Evolutionary conservation across 2,888 invertebrate species (phyloP).

Genomic region (Caenorhabditis sulstoni): DNA sequence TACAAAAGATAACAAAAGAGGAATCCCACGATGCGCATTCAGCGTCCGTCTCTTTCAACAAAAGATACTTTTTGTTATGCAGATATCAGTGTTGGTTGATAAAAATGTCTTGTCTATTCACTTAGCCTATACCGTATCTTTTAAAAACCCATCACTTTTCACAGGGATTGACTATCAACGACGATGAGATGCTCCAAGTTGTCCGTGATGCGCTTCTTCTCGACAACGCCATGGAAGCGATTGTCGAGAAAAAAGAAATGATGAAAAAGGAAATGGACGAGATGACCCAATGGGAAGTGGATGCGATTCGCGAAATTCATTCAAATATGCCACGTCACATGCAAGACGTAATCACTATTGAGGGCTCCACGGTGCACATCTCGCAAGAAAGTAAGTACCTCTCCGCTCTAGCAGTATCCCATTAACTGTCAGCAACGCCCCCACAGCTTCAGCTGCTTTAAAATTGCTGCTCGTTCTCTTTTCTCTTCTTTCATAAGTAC

Average conservation of each 20-base stretch:
- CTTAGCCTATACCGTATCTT: not conserved
- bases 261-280: constrained; percentile 54
- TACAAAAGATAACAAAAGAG: too few relatives aligned
- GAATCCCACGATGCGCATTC: too few relatives aligned
- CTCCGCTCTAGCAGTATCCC: not conserved
- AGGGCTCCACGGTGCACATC: constrained; percentile 45
- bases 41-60: not conserved
- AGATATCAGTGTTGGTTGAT: not conserved
- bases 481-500: constrained; percentile 22
- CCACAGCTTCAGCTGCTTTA: constrained; percentile 4
- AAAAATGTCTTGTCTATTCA: not conserved
- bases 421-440: not conserved
- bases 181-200: constrained; percentile 43
- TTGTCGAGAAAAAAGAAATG: constrained; percentile 21
- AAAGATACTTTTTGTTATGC: not conserved
- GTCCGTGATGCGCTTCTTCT: constrained; percentile 37
- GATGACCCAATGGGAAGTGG: constrained; percentile 44
- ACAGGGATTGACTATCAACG: constrained; percentile 48
- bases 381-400: constrained; percentile 49
- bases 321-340: constrained; percentile 60
- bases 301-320: constrained; percentile 55
- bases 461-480: constrained; percentile 9
- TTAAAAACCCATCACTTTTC: not conserved
- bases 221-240: constrained; percentile 36
- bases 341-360: constrained; percentile 57